Evolutionary conservation across 1,140 invertebrate genomes (phyloP).

Genomic region (Bombus fervidus): DNA sequence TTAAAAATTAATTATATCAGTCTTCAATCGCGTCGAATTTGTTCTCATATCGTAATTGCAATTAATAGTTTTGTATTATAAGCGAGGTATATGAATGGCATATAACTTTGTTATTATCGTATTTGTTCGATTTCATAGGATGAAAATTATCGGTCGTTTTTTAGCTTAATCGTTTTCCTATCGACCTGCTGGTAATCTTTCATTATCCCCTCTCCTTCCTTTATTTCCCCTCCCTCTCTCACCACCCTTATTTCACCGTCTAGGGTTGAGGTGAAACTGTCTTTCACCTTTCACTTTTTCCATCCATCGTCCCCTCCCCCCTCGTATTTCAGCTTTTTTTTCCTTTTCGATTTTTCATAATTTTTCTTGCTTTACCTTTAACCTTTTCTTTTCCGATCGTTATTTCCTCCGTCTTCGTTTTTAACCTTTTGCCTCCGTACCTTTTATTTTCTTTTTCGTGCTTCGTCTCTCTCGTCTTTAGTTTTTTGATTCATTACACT

Average conservation of each 20-base stretch:
- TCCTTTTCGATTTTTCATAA: neutral
- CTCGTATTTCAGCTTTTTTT: neutral
- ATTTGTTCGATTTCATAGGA: neutral
- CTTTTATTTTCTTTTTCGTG: neutral
- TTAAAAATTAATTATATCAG: neutral
- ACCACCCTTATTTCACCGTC: neutral
- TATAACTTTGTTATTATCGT: neutral
- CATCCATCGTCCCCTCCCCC: neutral
- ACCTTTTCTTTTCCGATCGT: too few species aligned
- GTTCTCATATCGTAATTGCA: neutral
- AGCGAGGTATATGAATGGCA: neutral
- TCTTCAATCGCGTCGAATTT: neutral
- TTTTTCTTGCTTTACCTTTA: neutral
- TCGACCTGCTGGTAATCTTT: neutral
- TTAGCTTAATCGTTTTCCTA: neutral
- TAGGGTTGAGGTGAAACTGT: neutral
- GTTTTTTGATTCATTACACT: neutral
- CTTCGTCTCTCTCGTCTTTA: neutral
- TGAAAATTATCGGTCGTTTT: neutral
- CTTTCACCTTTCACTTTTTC: too few species aligned
- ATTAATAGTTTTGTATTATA: neutral
- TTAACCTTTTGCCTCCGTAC: neutral
- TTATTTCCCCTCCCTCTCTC: neutral
- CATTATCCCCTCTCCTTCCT: neutral
- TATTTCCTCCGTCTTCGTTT: neutral